These are phyloP conservation scores for Anneissia japonica DNA, from an alignment of 35 echinoderm and acorn worm genomes.

Conservation along the genomic window DNA sequence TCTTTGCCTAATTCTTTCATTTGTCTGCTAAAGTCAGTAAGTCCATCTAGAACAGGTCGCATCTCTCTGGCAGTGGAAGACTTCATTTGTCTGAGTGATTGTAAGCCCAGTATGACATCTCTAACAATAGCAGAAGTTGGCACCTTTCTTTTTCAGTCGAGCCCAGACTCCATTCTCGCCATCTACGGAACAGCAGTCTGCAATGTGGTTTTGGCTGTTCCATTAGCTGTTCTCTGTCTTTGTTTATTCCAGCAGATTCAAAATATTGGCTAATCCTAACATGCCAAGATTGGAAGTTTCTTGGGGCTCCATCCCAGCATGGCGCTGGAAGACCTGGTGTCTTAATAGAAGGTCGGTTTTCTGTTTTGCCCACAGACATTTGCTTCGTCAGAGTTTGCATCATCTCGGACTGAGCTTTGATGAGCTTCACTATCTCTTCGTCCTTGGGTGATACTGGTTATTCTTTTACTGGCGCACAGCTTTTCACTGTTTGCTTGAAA, in stretches of 20 bases:
- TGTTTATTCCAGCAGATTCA: background rate
- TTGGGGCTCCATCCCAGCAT: background rate
- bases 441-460: background rate
- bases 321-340: background rate
- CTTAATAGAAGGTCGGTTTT: too few relatives aligned
- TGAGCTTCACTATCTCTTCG: background rate
- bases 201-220: background rate
- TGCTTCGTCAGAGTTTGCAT: too few relatives aligned
- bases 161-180: background rate
- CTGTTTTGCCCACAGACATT: too few relatives aligned
- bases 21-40: background rate
- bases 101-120: background rate
- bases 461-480: too few relatives aligned
- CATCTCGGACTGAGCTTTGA: background rate
- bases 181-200: background rate
- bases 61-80: background rate
- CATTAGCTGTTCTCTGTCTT: background rate
- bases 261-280: background rate
- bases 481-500: too few relatives aligned
- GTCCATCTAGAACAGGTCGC: background rate
- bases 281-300: background rate
- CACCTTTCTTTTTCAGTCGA: background rate
- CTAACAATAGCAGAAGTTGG: background rate
- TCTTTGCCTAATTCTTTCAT: background rate
- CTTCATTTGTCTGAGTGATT: background rate